Conservation (phyloP, 2,113 vertebrate species). For the Sigmodon hispidus region DNA sequence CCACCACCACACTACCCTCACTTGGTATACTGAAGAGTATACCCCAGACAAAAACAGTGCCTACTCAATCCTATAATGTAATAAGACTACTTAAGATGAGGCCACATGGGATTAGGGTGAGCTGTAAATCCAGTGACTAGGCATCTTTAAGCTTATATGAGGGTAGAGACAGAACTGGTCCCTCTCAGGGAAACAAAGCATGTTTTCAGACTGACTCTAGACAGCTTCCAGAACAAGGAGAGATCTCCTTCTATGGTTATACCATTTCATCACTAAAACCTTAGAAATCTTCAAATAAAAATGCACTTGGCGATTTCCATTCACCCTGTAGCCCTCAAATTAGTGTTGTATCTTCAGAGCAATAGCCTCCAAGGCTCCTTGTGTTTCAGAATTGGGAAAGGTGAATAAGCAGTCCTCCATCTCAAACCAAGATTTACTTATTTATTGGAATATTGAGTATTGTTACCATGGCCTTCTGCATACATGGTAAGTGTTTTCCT, state of each 20-base stretch:
- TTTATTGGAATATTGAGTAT: not conserved
- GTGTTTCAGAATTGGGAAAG: not conserved
- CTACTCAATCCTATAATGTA: not conserved
- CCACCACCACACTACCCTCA: accelerated
- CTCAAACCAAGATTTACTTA: not conserved
- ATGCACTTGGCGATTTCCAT: not conserved
- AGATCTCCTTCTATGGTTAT: not conserved
- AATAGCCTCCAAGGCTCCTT: not conserved
- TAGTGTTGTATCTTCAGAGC: not conserved
- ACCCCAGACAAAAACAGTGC: not conserved
- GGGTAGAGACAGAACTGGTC: not conserved
- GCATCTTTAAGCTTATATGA: not conserved
- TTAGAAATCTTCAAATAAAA: not conserved
- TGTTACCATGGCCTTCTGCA: not conserved
- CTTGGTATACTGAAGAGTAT: not conserved
- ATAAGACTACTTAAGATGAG: not conserved
- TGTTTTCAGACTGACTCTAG: not conserved
- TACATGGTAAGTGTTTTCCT: not conserved
- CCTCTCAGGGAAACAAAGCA: accelerated
- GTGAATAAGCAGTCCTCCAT: not conserved
- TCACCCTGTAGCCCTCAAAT: not conserved
- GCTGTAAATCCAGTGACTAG: not conserved
- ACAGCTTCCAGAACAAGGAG: not conserved
- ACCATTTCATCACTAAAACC: not conserved
- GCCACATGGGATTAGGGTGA: no score